phyloP scores from a whole-genome alignment of 2,113 vertebrate genomes.

The Cettia cetti region DNA sequence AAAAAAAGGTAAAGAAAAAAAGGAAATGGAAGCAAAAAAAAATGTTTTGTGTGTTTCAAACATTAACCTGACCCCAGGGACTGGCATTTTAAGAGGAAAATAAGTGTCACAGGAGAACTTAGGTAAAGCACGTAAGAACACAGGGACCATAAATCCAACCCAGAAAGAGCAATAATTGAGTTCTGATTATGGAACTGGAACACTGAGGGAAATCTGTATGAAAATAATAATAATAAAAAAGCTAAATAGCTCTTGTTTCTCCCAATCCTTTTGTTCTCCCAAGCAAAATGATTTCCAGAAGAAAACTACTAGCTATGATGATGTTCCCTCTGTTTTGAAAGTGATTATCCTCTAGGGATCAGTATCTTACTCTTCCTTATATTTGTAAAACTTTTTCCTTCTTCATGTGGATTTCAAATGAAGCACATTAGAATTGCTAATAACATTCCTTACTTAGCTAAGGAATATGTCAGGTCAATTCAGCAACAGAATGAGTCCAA shows the following conservation, averaged over 20 bases:
- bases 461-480: conserved; percentile 34
- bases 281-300: neutral
- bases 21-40: neutral
- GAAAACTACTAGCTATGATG: neutral
- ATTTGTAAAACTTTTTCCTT: neutral
- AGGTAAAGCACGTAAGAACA: neutral
- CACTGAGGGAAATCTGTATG: neutral
- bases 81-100: neutral
- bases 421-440: conserved; percentile 38
- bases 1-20: neutral
- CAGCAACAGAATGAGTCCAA: conserved; percentile 1
- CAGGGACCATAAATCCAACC: neutral
- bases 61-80: neutral
- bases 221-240: neutral
- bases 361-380: neutral
- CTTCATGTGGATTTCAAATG: neutral
- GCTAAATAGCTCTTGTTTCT: neutral
- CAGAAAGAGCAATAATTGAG: neutral
- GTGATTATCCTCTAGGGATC: neutral
- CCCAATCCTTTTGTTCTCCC: neutral
- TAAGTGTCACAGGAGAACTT: neutral
- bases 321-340: neutral
- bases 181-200: neutral
- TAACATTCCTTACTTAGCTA: neutral
- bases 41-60: neutral